Percentiles rank a stretch among this genome's conserved stretches.
Conservation (phyloP, 2,888 invertebrate species). For the Lamellibrachia satsuma region DNA sequence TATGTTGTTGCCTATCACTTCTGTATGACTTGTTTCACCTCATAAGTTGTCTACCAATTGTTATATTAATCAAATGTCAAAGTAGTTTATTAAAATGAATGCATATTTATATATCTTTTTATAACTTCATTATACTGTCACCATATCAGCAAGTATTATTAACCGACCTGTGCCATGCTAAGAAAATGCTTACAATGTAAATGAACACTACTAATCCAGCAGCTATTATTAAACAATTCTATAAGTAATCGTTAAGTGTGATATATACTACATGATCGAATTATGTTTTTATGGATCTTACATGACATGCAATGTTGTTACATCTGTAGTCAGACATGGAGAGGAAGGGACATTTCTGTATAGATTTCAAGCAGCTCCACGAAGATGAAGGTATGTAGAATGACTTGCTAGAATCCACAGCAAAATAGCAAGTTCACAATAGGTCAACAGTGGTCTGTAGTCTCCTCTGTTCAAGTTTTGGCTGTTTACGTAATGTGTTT, state of each 20-base stretch:
- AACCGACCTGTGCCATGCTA: no score
- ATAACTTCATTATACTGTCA: no score
- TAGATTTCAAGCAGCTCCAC: slow-evolving; percentile 59
- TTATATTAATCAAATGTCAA: background rate
- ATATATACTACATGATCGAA: background rate
- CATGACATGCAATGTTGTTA: background rate
- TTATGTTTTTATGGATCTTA: background rate
- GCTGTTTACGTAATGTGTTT: no score
- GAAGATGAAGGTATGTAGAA: slow-evolving; percentile 48
- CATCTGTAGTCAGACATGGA: slow-evolving; percentile 56
- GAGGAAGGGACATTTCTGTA: slow-evolving; percentile 54
- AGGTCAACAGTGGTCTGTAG: no score
- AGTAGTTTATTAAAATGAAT: no score
- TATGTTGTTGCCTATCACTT: no score
- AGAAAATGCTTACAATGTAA: no score
- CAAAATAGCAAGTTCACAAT: background rate
- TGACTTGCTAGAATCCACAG: background rate
- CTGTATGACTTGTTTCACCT: background rate
- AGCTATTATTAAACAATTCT: background rate
- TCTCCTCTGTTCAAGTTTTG: no score
- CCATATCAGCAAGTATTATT: no score
- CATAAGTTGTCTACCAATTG: background rate
- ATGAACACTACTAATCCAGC: no score
- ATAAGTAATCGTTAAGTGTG: no score
- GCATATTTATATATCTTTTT: no score